Percentiles rank a stretch among this genome's conserved stretches.
phyloP scores from a whole-genome alignment of 1,140 invertebrate genomes.

The Drosophila miranda region DNA sequence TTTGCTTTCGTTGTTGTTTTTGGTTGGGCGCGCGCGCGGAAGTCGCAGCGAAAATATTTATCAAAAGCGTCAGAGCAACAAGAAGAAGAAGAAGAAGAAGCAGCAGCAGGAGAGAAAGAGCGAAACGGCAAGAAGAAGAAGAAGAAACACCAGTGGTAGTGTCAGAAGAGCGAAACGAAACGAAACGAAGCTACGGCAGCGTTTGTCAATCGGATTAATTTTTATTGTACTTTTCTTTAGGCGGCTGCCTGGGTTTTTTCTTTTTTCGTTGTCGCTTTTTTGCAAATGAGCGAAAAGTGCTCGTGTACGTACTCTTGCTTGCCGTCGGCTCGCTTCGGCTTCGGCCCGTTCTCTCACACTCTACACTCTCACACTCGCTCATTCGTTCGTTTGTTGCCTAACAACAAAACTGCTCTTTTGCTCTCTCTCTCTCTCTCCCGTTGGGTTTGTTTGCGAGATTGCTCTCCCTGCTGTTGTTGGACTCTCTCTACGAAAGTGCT shows the following conservation, averaged over 20 bases:
- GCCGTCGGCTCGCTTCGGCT: not conserved
- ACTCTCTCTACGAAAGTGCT: constrained; percentile 7
- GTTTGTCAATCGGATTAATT: constrained; percentile 67
- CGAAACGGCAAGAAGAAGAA: constrained; percentile 7
- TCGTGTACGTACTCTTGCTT: constrained; percentile 33
- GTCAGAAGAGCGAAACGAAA: constrained; percentile 22
- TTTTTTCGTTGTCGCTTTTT: constrained; percentile 35
- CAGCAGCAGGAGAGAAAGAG: constrained; percentile 32
- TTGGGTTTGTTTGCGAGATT: constrained; percentile 35
- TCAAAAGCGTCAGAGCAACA: constrained; percentile 36
- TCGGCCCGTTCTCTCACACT: constrained; percentile 13
- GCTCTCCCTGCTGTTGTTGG: not conserved
- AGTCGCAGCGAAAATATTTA: constrained; percentile 57
- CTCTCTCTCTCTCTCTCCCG: constrained; percentile 31
- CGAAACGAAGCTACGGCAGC: constrained; percentile 38
- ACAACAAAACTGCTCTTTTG: constrained; percentile 24
- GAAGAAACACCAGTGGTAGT: not conserved
- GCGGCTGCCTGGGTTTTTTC: constrained; percentile 33
- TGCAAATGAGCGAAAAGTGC: constrained; percentile 63
- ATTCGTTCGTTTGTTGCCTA: constrained; percentile 22
- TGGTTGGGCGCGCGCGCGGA: constrained; percentile 61
- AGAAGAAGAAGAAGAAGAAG: constrained; percentile 5
- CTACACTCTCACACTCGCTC: constrained; percentile 20
- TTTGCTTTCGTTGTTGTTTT: constrained; percentile 71
- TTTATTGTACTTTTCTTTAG: constrained; percentile 62